A percentile compares a stretch with the other conserved stretches of the same genome.
phyloP scores from a whole-genome alignment of 2,113 vertebrate genomes.

The Calidris pugnax region DNA sequence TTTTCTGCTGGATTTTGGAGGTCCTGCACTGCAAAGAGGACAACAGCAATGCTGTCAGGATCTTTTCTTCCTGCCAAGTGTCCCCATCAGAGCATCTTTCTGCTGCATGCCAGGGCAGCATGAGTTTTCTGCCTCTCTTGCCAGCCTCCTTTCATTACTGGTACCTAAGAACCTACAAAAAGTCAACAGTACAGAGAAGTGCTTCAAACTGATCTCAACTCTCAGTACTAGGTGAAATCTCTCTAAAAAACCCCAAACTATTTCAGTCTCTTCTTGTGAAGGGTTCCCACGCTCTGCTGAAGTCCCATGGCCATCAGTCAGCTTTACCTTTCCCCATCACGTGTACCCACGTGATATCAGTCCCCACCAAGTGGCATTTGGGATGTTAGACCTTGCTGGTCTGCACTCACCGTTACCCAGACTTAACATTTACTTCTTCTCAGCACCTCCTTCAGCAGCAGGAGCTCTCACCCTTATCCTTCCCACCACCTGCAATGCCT shows the following conservation, averaged over 20 bases:
- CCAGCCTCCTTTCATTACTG: background rate
- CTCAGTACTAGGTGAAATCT: background rate
- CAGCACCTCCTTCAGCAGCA: background rate
- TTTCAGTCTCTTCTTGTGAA: background rate
- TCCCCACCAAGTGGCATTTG: background rate
- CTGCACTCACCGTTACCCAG: background rate
- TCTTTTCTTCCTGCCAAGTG: background rate
- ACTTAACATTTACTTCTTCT: background rate
- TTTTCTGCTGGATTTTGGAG: background rate
- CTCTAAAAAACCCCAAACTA: background rate
- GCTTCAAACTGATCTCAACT: background rate
- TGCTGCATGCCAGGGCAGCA: background rate
- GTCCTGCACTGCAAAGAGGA: background rate
- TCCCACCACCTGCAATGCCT: background rate
- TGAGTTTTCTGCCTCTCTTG: background rate
- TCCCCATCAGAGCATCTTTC: background rate
- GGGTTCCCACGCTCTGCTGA: background rate
- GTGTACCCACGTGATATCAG: rapidly evolving
- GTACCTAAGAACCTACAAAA: background rate
- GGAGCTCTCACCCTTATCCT: background rate
- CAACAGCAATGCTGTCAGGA: background rate
- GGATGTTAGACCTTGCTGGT: background rate
- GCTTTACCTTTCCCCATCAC: background rate
- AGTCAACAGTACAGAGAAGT: background rate
- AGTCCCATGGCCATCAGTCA: background rate